Percentiles rank a stretch among this genome's conserved stretches.
Evolutionary conservation across 1,140 invertebrate genomes (phyloP).

Genomic region (Cydia fagiglandana): DNA sequence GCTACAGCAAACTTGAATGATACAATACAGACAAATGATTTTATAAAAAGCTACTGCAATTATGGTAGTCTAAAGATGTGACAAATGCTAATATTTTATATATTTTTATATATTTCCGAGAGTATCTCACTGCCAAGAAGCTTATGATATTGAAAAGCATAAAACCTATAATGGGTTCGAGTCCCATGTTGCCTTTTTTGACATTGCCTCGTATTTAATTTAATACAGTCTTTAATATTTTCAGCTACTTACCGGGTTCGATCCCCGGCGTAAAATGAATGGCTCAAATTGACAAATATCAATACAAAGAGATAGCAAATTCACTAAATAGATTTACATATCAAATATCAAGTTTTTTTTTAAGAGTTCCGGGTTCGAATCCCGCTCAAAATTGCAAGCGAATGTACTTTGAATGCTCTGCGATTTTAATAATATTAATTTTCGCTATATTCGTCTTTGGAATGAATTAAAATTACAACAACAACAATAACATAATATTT

Average conservation of each 20-base stretch:
- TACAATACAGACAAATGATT: no score
- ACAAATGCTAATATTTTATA: neutral
- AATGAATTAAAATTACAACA: no score
- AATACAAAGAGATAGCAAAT: neutral
- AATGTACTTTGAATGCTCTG: neutral
- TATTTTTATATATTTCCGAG: neutral
- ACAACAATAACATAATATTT: no score
- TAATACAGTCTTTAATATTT: neutral
- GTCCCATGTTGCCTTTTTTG: neutral
- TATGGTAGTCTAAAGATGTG: neutral
- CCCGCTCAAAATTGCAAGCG: neutral
- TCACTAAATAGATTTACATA: neutral
- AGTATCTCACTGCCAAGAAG: neutral
- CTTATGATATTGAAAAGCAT: neutral
- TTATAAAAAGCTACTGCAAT: neutral
- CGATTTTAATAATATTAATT: neutral
- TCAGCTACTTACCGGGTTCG: neutral
- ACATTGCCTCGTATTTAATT: neutral
- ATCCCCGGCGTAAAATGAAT: neutral
- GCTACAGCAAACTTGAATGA: no score
- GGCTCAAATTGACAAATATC: neutral
- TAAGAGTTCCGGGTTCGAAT: neutral
- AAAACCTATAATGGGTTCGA: neutral
- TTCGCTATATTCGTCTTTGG: neutral
- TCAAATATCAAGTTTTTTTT: no score